Percentiles rank a stretch among this genome's conserved stretches.
These are phyloP conservation scores for Sebastes taczanowskii DNA, from an alignment of 2,797 vertebrate genomes.

Conservation along the genomic window DNA sequence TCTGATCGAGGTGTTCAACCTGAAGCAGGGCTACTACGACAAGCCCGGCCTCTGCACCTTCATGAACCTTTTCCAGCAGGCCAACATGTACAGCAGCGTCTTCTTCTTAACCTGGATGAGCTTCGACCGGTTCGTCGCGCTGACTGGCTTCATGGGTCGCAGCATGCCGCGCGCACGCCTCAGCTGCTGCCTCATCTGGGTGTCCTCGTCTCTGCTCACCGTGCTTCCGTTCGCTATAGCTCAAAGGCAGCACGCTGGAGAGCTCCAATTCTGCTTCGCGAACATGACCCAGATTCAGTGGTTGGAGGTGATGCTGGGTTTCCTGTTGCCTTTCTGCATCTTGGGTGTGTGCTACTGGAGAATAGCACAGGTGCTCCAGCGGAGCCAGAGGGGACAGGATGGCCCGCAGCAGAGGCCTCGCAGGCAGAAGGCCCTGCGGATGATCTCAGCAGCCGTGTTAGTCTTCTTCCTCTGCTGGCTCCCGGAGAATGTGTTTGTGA, in stretches of 20 bases:
- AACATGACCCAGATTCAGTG: slow-evolving; percentile 91
- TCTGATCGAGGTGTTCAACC: slow-evolving; percentile 93
- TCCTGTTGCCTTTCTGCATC: slow-evolving; percentile 89
- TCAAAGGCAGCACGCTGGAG: slow-evolving; percentile 86
- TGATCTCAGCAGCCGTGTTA: slow-evolving; percentile 89
- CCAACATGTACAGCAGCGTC: slow-evolving; percentile 96
- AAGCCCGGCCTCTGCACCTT: slow-evolving; percentile 89
- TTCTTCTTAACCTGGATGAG: slow-evolving; percentile 98
- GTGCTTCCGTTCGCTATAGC: slow-evolving; percentile 87
- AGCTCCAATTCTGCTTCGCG: slow-evolving; percentile 91
- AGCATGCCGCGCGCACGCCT: slow-evolving; percentile 79
- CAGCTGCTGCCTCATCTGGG: slow-evolving; percentile 92
- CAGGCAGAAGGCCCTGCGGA: slow-evolving; percentile 88
- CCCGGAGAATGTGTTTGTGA: slow-evolving; percentile 90
- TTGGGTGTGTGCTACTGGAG: slow-evolving; percentile 90
- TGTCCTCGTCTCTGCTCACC: slow-evolving; percentile 84
- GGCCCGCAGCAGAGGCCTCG: slow-evolving; percentile 69
- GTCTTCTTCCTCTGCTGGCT: slow-evolving; percentile 96
- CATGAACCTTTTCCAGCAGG: slow-evolving; percentile 93
- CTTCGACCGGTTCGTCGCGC: slow-evolving; percentile 88
- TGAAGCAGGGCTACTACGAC: slow-evolving; percentile 90
- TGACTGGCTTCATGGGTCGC: slow-evolving; percentile 83
- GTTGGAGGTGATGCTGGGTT: slow-evolving; percentile 92
- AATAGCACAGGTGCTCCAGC: slow-evolving; percentile 83
- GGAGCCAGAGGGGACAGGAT: slow-evolving; percentile 73